Percentiles rank a stretch among this genome's conserved stretches.
Evolutionary conservation across 2,888 invertebrate genomes (phyloP).

Genomic region (Dolomedes plantarius): DNA sequence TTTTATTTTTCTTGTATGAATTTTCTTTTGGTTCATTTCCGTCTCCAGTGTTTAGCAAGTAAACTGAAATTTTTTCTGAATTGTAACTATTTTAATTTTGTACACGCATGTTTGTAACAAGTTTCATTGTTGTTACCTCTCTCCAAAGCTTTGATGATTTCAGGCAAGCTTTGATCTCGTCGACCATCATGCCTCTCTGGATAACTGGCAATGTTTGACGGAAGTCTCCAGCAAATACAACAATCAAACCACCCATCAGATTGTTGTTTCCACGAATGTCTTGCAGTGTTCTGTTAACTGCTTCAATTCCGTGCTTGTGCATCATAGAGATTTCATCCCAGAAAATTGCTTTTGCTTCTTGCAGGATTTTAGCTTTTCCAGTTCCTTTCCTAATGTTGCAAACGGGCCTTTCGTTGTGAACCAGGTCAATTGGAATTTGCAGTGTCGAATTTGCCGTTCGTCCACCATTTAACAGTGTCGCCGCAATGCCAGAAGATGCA

Average conservation of each 20-base stretch:
- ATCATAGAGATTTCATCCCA: conserved; percentile 42
- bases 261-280: neutral
- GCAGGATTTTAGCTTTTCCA: conserved; percentile 19
- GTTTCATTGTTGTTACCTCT: conserved; percentile 10
- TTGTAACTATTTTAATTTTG: too few relatives aligned
- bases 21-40: too few relatives aligned
- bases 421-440: conserved; percentile 18
- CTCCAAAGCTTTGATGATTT: conserved; percentile 4
- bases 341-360: conserved; percentile 28
- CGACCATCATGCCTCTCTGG: conserved; percentile 62
- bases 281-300: conserved; percentile 55
- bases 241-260: conserved; percentile 1
- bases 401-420: neutral
- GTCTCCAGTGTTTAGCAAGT: too few relatives aligned
- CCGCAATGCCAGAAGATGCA: conserved; percentile 21
- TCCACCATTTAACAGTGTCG: conserved; percentile 1
- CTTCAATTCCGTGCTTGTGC: conserved; percentile 72
- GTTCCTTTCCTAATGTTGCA: conserved; percentile 31
- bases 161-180: conserved; percentile 73
- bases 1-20: too few relatives aligned
- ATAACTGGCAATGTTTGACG: conserved; percentile 72
- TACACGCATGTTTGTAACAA: neutral
- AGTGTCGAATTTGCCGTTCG: conserved; percentile 12
- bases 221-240: conserved; percentile 72
- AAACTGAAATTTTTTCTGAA: too few relatives aligned